Evolutionary conservation across 2,797 vertebrate genomes (phyloP).

Genomic region (Dendrocincla tyrannina): DNA sequence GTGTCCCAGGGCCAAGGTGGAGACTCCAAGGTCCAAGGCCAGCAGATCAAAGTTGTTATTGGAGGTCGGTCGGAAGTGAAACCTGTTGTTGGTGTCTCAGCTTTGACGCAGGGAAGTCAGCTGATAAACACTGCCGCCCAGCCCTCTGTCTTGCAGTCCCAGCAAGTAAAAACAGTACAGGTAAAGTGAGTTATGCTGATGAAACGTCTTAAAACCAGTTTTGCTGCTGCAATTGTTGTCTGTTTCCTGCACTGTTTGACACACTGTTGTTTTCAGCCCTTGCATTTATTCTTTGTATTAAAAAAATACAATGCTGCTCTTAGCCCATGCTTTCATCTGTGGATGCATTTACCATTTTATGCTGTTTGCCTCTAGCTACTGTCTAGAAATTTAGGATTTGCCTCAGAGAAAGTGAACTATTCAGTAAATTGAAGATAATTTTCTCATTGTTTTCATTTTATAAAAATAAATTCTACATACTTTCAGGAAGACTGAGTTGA

Average conservation of each 20-base stretch:
- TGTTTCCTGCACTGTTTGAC: neutral
- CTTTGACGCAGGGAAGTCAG: slow-evolving; percentile 82
- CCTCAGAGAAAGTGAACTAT: neutral
- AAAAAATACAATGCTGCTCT: slow-evolving; percentile 26
- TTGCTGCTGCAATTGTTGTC: slow-evolving; percentile 1
- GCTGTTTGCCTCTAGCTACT: neutral
- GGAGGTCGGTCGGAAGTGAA: slow-evolving; percentile 89
- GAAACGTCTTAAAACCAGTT: neutral
- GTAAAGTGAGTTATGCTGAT: slow-evolving; percentile 76
- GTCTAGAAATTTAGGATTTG: neutral
- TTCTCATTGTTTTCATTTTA: neutral
- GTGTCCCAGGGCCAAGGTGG: slow-evolving; percentile 77
- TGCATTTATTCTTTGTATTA: neutral
- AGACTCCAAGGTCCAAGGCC: slow-evolving; percentile 83
- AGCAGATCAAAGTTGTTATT: slow-evolving; percentile 94
- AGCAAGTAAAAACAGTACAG: slow-evolving; percentile 95
- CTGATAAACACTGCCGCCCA: slow-evolving; percentile 79
- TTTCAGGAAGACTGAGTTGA: neutral
- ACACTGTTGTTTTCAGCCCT: neutral
- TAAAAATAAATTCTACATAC: neutral
- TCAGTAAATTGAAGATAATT: neutral
- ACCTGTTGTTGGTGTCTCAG: slow-evolving; percentile 83
- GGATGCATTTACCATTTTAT: neutral
- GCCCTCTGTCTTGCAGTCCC: slow-evolving; percentile 86
- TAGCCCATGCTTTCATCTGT: neutral